Conservation (phyloP, 2,113 vertebrate species). For the Urocitellus parryii region DNA sequence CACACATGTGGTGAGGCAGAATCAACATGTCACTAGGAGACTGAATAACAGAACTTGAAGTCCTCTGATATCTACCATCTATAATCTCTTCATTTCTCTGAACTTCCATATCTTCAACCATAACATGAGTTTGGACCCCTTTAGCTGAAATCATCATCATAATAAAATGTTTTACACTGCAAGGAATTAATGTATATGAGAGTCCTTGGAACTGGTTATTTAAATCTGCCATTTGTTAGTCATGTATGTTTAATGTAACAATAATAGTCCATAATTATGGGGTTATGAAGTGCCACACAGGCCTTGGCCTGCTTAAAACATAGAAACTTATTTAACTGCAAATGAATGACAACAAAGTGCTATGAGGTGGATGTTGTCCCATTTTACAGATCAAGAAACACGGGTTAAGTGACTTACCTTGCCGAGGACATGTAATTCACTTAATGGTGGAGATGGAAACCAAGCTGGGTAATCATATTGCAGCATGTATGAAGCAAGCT, state of each 20-base stretch:
- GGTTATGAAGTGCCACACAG: not conserved
- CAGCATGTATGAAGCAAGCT: too few species aligned
- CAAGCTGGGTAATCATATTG: too few species aligned
- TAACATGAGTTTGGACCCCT: not conserved
- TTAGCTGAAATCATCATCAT: not conserved
- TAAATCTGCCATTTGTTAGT: not conserved
- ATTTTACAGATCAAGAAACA: not conserved
- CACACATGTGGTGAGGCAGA: rapidly evolving
- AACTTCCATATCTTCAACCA: not conserved
- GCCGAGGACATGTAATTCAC: not conserved
- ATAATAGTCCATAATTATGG: not conserved
- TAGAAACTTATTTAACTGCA: not conserved
- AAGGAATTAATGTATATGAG: not conserved
- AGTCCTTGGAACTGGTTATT: not conserved
- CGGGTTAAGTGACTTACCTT: not conserved
- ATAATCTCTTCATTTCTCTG: not conserved
- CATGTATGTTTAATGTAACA: not conserved
- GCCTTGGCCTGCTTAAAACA: not conserved
- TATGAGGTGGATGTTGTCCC: not conserved
- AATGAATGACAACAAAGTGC: not conserved
- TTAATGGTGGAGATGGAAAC: not conserved
- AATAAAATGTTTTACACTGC: not conserved
- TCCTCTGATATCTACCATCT: not conserved
- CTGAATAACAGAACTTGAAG: not conserved
- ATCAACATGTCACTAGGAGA: not conserved